Evolutionary conservation across 2,888 invertebrate species (phyloP).

Genomic region (Epistrophella euchroma): DNA sequence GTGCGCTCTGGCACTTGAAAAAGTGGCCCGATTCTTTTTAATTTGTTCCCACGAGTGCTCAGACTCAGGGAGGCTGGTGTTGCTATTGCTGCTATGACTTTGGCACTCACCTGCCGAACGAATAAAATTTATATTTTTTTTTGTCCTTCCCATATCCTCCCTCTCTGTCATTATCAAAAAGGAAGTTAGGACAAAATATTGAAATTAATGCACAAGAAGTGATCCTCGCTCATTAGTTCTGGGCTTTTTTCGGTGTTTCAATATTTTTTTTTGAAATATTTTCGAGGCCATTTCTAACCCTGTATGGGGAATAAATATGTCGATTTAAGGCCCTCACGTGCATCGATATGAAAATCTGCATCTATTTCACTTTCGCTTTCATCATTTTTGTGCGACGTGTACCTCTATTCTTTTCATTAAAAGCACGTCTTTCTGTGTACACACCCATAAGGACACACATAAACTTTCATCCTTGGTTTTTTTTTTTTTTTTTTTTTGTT

Average conservation of each 20-base stretch:
- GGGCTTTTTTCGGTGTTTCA: neutral
- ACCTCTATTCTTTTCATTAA: conserved; percentile 14
- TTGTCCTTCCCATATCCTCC: neutral
- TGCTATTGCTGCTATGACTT: conserved; percentile 3
- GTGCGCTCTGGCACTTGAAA: conserved; percentile 57
- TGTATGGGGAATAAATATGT: neutral
- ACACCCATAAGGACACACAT: neutral
- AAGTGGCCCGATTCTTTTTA: conserved; percentile 69
- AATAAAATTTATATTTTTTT: conserved; percentile 21
- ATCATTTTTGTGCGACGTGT: conserved; percentile 17
- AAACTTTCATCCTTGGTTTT: conserved; percentile 4
- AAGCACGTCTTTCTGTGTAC: conserved; percentile 28
- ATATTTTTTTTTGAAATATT: conserved; percentile 17
- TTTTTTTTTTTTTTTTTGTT: conserved; percentile 16
- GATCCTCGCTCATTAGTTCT: conserved; percentile 55
- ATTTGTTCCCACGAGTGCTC: conserved; percentile 51
- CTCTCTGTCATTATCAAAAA: neutral
- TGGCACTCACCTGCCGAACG: conserved; percentile 48
- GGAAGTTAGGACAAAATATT: conserved; percentile 35
- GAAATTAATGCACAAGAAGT: conserved; percentile 63
- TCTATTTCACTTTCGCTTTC: conserved; percentile 66
- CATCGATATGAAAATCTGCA: conserved; percentile 45
- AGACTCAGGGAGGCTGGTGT: neutral
- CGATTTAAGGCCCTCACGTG: conserved; percentile 28
- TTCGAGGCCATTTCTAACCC: conserved; percentile 44